Evolutionary conservation across 2,888 invertebrate genomes (phyloP), one percentile per base, ranked within the genome.

Genomic region (Lycia hirtaria): DNA sequence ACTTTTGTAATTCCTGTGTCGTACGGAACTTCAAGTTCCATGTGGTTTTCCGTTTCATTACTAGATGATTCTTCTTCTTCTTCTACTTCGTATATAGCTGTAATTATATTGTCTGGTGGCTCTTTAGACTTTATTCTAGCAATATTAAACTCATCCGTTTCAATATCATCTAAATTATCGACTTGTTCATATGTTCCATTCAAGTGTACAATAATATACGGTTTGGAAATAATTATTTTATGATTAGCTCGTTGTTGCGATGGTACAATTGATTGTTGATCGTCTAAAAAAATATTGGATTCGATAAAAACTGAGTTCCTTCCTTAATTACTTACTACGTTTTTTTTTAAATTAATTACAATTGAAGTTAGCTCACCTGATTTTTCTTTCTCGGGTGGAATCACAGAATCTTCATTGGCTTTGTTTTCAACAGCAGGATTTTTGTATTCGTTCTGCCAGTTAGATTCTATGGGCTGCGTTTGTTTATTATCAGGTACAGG

Each of bases 131-230:
- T 48, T 37, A 49, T 15, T 15, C 44, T 35, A 19, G 49, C 43
- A 19, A 33, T 4, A 33, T 50, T 45, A 9, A 14, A 26, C 17
- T 47, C 33, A 4, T 56, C 49, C 30, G 22, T 56, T 9, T 67
- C 37, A 20, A 75, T 56, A 2, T 54, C 38, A 26, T 80, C 70
- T 15, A 83, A 44, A 4, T 67, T 64, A 49, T 86, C 76, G 4
- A 78, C 53, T 37, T 79, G 63, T 47, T 84, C 80, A 10, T 81
- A 54, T 15, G 69, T 78, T 33, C 82, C 83, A 65, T 83, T 71
- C 14, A 77, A 63, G 60, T 80, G 71, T 24, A 86, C 54, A n/a
- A 86, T 63, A 33, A 80, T 45, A 58, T 69, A 81, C 14, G 67
- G 71, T 60, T 72, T 77, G 15, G 62, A 49, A 14, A 62, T 64